Evolutionary conservation across 2,797 vertebrate species (phyloP), one percentile per base, ranked within the genome.

Genomic region (Myripristis murdjan): DNA sequence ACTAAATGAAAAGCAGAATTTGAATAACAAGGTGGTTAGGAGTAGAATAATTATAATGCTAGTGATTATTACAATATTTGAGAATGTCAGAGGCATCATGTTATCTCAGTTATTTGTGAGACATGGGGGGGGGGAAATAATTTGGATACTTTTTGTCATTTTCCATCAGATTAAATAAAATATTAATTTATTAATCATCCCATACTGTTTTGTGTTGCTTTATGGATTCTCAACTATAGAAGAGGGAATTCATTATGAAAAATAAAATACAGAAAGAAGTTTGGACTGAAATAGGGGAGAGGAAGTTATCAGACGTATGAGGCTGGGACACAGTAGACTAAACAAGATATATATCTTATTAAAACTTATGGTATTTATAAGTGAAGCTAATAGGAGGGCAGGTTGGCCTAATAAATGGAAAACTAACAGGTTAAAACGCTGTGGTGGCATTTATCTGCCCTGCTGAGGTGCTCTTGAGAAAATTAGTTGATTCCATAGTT

Each of bases 121-220:
- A 71, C 14, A 48, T 69, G n/a, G n/a, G n/a, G 49, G 39, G 48
- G 46, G 58, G 59, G 75, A 67, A 0, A 12, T 65, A 54, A n/a
- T 23, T 76, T 83, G n/a, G n/a, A 72, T 69, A 14, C 2, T 72
- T 75, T 84, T 86, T 83, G 64, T 82, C 37, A 43, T 81, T 81
- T 89, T 83, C 28, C 83, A 79, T 77, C 69, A 75, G 57, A 87
- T 80, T 24, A 85, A 85, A 82, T 15, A 73, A 90, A 91, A 55
- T 69, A 49, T 37, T 7, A 35, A 56, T 68, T 49, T 70, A 60
- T 49, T 51, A 48, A 51, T 33, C 49, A 22, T 58, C 47, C 20
- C 24, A 22, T 37, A 16, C 20, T 37, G 5, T 18, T 37, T 22
- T 37, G 31, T 31, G 23, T 31, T 23, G 11, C 47, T 28, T 28